Percentiles rank a stretch among this genome's conserved stretches.
Evolutionary conservation across 2,888 invertebrate species (phyloP).

Genomic region (Andricus quercusramuli): DNA sequence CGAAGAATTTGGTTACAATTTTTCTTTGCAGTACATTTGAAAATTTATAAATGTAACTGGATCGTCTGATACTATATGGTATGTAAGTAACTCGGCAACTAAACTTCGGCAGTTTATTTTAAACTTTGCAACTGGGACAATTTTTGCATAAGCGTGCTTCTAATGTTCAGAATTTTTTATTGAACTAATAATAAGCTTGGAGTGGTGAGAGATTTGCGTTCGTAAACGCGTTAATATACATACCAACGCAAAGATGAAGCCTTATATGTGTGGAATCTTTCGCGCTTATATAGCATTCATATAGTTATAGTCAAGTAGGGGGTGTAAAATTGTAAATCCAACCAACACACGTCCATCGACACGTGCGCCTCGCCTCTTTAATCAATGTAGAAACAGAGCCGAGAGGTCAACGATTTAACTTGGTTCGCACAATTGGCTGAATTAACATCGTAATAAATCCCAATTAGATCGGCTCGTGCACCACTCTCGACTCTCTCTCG

Average conservation of each 20-base stretch:
- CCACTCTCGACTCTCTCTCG: conserved; percentile 26
- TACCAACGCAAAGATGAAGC: conserved; percentile 14
- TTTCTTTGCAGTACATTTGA: too few species aligned
- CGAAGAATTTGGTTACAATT: too few species aligned
- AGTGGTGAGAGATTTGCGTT: background rate
- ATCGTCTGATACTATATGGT: background rate
- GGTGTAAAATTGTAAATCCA: conserved; percentile 17
- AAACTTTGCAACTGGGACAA: background rate
- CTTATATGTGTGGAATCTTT: background rate
- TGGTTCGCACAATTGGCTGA: conserved; percentile 72
- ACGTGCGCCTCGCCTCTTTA: conserved; percentile 52
- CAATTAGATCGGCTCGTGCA: conserved; percentile 66
- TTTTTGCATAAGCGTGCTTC: background rate
- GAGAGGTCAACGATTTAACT: conserved; percentile 75
- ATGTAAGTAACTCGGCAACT: background rate
- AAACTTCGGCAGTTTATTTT: background rate
- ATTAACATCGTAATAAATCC: conserved; percentile 75
- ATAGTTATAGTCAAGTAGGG: background rate
- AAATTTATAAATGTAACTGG: too few species aligned
- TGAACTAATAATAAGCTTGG: background rate
- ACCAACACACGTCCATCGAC: conserved; percentile 34
- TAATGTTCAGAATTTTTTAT: background rate
- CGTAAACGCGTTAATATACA: conserved; percentile 28
- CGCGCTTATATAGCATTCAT: background rate
- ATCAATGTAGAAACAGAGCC: conserved; percentile 60